Evolutionary conservation across 1,140 invertebrate species (phyloP).

Genomic region (Zaprionus inermis): DNA sequence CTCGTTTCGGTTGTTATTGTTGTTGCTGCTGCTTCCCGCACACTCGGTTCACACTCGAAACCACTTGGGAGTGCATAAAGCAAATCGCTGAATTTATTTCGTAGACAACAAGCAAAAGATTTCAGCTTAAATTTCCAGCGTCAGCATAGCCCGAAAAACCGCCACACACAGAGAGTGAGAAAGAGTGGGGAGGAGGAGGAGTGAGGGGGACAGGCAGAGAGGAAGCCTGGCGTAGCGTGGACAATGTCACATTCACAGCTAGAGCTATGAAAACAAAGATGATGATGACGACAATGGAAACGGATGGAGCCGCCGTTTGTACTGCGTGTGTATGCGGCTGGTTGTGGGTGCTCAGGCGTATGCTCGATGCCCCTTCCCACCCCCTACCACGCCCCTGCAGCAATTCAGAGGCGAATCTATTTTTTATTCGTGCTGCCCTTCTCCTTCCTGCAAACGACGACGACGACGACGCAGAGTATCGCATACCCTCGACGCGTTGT

Average conservation of each 20-base stretch:
- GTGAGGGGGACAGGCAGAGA: no score
- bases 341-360: slow-evolving; percentile 14
- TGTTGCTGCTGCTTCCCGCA: neutral
- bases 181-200: neutral
- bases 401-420: slow-evolving; percentile 57
- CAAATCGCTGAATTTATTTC: slow-evolving; percentile 47
- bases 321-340: slow-evolving; percentile 6
- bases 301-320: slow-evolving; percentile 5
- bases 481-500: slow-evolving; percentile 11
- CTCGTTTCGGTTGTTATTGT: slow-evolving; percentile 23
- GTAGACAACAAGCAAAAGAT: slow-evolving; percentile 18
- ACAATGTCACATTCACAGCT: slow-evolving; percentile 63
- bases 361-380: slow-evolving; percentile 10
- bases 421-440: slow-evolving; percentile 57
- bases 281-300: slow-evolving; percentile 24
- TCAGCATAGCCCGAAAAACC: slow-evolving; percentile 59
- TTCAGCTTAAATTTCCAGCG: slow-evolving; percentile 64
- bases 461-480: neutral
- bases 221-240: slow-evolving; percentile 4
- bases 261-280: slow-evolving; percentile 53
- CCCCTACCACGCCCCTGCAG: neutral
- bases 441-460: slow-evolving; percentile 2
- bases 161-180: neutral
- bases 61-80: slow-evolving; percentile 59
- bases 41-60: slow-evolving; percentile 56